Evolutionary conservation across 2,888 invertebrate genomes (phyloP).

Genomic region (Tenthredo livida): DNA sequence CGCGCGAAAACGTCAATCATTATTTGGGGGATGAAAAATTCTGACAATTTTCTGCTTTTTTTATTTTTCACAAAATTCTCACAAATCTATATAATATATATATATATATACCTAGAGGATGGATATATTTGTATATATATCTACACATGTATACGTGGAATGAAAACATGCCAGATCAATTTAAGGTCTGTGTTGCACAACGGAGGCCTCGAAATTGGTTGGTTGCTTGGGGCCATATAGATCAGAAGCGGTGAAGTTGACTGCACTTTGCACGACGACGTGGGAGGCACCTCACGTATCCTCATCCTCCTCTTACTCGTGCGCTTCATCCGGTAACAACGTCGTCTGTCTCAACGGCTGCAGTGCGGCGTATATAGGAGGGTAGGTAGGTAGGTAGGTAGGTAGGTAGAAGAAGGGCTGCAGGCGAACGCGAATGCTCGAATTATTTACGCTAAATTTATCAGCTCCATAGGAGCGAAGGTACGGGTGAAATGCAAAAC

Average conservation of each 20-base stretch:
- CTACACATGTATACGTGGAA: too few species aligned
- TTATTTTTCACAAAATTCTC: background rate
- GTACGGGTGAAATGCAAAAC: slow-evolving; percentile 69
- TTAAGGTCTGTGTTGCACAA: slow-evolving; percentile 3
- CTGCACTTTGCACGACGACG: slow-evolving; percentile 30
- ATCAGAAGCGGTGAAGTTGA: slow-evolving; percentile 32
- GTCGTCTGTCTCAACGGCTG: slow-evolving; percentile 14
- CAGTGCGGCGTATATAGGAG: slow-evolving; percentile 39
- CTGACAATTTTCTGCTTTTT: too few species aligned
- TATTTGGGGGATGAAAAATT: background rate
- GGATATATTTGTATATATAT: background rate
- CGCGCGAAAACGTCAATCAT: background rate
- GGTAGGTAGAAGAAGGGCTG: slow-evolving; percentile 27
- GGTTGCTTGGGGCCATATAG: slow-evolving; percentile 11
- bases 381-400: too few species aligned
- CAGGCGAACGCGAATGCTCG: slow-evolving; percentile 65
- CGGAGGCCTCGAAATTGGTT: background rate
- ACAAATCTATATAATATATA: background rate
- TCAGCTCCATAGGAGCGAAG: slow-evolving; percentile 55
- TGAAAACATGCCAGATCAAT: background rate
- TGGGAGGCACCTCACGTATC: slow-evolving; percentile 40
- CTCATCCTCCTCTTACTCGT: slow-evolving; percentile 28
- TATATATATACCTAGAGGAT: too few species aligned
- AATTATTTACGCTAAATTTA: slow-evolving; percentile 75
- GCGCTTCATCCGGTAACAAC: slow-evolving; percentile 10